phyloP scores from a whole-genome alignment of 2,797 vertebrate species.

The Coranthus polyacanthus region DNA sequence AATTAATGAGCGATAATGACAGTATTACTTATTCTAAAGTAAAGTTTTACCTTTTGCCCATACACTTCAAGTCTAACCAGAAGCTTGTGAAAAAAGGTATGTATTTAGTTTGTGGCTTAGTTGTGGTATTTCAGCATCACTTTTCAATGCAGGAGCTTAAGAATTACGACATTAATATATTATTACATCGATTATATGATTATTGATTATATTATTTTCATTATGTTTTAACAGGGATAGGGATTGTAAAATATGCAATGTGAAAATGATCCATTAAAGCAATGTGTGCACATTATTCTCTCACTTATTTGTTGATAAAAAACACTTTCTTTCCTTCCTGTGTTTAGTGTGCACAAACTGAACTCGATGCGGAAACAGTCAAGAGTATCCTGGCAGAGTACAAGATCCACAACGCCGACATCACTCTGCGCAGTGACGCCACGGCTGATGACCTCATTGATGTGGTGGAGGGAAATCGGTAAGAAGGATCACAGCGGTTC shows the following conservation, averaged over 20 bases:
- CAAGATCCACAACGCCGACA: slow-evolving; percentile 97
- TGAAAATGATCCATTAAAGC: not conserved
- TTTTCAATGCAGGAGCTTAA: too few relatives aligned
- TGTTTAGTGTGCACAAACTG: slow-evolving; percentile 91
- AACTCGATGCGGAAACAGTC: slow-evolving; percentile 94
- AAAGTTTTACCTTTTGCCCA: too few relatives aligned
- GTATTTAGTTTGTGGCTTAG: too few relatives aligned
- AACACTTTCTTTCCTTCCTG: not conserved
- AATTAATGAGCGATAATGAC: too few relatives aligned
- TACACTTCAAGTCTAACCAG: too few relatives aligned
- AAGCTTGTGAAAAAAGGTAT: too few relatives aligned
- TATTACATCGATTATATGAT: too few relatives aligned
- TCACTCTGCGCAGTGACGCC: slow-evolving; percentile 94
- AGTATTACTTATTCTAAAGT: too few relatives aligned
- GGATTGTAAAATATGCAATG: not conserved
- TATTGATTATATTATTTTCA: too few relatives aligned
- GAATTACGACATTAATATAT: too few relatives aligned
- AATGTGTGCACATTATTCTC: not conserved
- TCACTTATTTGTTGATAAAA: slow-evolving; percentile 1
- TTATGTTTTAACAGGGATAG: too few relatives aligned
- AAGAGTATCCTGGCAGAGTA: slow-evolving; percentile 98
- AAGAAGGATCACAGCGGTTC: slow-evolving; percentile 53
- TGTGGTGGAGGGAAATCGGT: slow-evolving; percentile 99
- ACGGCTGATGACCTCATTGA: slow-evolving; percentile 99
- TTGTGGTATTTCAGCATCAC: too few relatives aligned